These are phyloP conservation scores for Vannuccia rotundouncinata DNA, from an alignment of 2,888 invertebrate species.

Conservation along the genomic window DNA sequence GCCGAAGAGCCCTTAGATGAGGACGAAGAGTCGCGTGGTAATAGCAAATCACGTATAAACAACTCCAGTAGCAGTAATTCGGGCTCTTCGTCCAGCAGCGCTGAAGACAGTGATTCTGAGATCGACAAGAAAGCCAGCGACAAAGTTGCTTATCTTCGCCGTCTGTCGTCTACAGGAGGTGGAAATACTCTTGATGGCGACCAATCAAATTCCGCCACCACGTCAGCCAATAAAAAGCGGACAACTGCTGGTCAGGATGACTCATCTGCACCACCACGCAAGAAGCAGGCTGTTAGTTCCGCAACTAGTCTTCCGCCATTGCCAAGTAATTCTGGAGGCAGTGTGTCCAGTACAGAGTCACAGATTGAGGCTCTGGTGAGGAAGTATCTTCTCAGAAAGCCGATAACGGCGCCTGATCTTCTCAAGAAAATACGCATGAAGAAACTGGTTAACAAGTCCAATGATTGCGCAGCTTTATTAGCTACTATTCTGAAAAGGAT, in stretches of 20 bases:
- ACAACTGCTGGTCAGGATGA: background rate
- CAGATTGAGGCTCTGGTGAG: conserved; percentile 59
- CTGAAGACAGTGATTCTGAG: background rate
- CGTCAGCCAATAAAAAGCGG: background rate
- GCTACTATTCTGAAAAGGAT: conserved; percentile 87
- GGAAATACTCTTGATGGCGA: background rate
- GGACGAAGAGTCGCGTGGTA: background rate
- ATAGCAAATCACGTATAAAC: background rate
- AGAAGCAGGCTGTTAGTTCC: background rate
- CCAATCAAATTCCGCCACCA: background rate
- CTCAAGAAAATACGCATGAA: conserved; percentile 90
- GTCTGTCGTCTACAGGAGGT: background rate
- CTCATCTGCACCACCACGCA: background rate
- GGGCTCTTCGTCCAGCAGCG: background rate
- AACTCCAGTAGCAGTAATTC: background rate
- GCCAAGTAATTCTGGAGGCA: background rate
- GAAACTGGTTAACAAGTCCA: conserved; percentile 79
- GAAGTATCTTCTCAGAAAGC: conserved; percentile 86
- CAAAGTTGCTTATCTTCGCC: background rate
- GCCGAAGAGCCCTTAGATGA: background rate
- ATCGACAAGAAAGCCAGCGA: background rate
- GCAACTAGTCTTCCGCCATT: background rate
- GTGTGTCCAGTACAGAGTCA: background rate
- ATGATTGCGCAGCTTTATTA: conserved; percentile 83
- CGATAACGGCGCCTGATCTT: conserved; percentile 92